Evolutionary conservation across 2,797 vertebrate species (phyloP).

Genomic region (Phylloscopus collybita): DNA sequence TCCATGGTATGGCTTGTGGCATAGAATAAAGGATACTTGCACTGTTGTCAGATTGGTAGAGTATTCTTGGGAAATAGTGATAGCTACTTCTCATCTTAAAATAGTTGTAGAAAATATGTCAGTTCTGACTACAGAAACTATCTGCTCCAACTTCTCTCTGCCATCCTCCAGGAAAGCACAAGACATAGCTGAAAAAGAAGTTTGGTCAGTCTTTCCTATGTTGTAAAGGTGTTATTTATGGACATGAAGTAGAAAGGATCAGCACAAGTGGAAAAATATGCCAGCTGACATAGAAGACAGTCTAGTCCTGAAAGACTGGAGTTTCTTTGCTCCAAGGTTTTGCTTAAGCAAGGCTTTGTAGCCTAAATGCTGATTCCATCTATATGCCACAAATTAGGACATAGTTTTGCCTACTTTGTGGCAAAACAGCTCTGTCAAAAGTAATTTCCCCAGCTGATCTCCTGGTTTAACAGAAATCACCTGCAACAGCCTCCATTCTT

Average conservation of each 20-base stretch:
- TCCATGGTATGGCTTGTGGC: neutral
- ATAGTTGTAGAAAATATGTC: neutral
- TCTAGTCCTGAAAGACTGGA: neutral
- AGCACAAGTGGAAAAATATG: neutral
- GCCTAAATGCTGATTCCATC: neutral
- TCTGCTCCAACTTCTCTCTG: neutral
- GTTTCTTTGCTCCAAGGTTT: neutral
- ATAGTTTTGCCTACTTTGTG: neutral
- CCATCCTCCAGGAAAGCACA: neutral
- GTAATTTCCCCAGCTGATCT: accelerated
- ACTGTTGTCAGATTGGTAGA: neutral
- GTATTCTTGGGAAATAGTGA: neutral
- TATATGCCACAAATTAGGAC: neutral
- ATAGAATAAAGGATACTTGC: neutral
- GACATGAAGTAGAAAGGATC: neutral
- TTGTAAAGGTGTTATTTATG: neutral
- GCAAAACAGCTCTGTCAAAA: neutral
- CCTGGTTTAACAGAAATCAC: neutral
- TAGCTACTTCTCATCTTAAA: neutral
- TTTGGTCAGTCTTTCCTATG: neutral
- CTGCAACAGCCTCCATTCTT: neutral
- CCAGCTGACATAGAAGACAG: neutral
- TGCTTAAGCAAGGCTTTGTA: neutral
- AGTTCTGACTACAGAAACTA: neutral
- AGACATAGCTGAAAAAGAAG: neutral